These are phyloP conservation scores for Gymnopithys bicolor DNA, from an alignment of 2,797 vertebrate genomes.

Conservation along the genomic window DNA sequence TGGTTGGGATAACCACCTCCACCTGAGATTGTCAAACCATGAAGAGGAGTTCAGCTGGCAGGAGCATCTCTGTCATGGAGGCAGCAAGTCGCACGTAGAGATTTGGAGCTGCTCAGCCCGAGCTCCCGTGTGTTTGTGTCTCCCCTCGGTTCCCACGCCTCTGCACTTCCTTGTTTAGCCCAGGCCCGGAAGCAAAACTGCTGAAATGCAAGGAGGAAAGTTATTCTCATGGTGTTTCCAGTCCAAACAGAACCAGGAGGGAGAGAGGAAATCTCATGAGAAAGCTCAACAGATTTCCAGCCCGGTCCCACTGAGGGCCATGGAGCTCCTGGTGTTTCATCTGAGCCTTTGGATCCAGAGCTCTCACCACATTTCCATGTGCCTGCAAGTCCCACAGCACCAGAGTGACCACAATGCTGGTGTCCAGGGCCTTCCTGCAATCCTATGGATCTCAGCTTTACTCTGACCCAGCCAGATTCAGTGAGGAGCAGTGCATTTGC, in stretches of 20 bases:
- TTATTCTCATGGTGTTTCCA: slow-evolving; percentile 69
- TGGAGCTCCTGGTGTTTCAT: neutral
- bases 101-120: neutral
- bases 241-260: slow-evolving; percentile 52
- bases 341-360: neutral
- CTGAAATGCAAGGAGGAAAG: slow-evolving; percentile 58
- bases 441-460: neutral
- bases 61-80: neutral
- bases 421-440: neutral
- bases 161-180: slow-evolving; percentile 71
- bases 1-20: neutral
- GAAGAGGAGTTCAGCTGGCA: neutral
- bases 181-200: slow-evolving; percentile 67
- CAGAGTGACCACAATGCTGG: neutral
- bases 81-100: neutral
- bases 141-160: slow-evolving; percentile 67
- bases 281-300: slow-evolving; percentile 50
- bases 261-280: slow-evolving; percentile 63
- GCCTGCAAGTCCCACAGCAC: neutral
- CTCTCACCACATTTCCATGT: neutral
- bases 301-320: neutral
- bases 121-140: slow-evolving; percentile 38
- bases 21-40: neutral
- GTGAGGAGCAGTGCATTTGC: neutral
- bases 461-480: neutral